These are phyloP conservation scores for Plebejus argus DNA, from an alignment of 2,888 invertebrate genomes.

Conservation along the genomic window DNA sequence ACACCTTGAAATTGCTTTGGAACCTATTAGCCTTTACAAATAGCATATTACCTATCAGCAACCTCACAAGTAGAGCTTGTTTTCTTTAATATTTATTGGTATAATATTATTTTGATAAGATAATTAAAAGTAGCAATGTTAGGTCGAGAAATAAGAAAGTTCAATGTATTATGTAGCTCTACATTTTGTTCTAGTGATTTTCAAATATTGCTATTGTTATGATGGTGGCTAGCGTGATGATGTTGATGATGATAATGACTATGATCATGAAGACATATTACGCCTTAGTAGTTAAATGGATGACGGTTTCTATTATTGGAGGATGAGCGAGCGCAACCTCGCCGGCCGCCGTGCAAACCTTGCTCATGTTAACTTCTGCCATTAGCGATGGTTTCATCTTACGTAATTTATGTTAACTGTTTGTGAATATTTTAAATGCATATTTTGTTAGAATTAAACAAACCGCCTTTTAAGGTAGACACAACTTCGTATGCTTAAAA, in stretches of 20 bases:
- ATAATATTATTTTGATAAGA: background rate
- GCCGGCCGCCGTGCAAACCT: background rate
- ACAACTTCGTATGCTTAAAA: too few species aligned
- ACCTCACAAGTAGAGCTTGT: background rate
- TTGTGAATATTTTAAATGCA: too few species aligned
- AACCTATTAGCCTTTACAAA: background rate
- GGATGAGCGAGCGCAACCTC: slow-evolving; percentile 5
- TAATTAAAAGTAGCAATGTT: background rate
- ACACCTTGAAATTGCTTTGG: slow-evolving; percentile 8
- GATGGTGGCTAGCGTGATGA: background rate
- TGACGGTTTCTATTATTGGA: slow-evolving; percentile 10
- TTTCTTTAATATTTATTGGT: background rate
- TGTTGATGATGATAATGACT: background rate
- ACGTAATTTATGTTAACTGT: background rate
- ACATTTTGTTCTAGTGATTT: background rate
- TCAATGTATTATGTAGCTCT: background rate
- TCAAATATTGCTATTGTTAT: background rate
- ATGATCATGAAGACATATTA: background rate
- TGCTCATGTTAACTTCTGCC: slow-evolving; percentile 10
- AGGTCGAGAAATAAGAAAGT: background rate
- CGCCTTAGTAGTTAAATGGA: background rate
- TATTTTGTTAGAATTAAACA: too few species aligned
- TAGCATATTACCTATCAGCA: background rate
- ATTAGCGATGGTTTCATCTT: background rate
- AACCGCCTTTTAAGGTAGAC: too few species aligned